A percentile compares a stretch with the other conserved stretches of the same genome.
These are phyloP conservation scores for Anoplophora glabripennis DNA, from an alignment of 1,140 invertebrate species.

Conservation along the genomic window DNA sequence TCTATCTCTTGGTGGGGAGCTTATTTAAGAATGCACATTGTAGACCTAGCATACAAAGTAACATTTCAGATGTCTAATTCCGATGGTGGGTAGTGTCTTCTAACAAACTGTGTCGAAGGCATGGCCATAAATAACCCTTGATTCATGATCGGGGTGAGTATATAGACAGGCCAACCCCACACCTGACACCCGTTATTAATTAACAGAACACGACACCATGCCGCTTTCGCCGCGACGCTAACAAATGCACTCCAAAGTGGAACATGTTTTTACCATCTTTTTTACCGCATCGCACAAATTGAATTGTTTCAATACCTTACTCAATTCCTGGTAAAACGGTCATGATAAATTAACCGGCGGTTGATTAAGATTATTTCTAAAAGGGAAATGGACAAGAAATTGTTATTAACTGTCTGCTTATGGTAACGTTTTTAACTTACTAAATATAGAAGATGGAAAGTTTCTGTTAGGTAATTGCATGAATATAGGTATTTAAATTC, in stretches of 20 bases:
- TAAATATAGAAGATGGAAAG: no score
- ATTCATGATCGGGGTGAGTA: conserved; percentile 23
- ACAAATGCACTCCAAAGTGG: conserved; percentile 19
- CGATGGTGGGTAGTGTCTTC: not conserved
- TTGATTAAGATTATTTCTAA: no score
- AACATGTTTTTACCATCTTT: conserved; percentile 9
- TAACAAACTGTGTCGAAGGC: conserved; percentile 7
- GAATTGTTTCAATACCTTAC: conserved; percentile 2
- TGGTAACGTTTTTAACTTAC: no score
- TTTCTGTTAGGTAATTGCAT: no score
- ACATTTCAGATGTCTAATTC: no score
- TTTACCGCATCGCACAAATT: conserved; percentile 1
- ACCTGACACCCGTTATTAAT: conserved; percentile 27
- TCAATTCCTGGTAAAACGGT: not conserved
- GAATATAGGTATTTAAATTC: no score
- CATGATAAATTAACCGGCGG: no score
- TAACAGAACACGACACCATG: conserved; percentile 18
- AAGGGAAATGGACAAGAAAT: no score
- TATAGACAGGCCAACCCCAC: conserved; percentile 4
- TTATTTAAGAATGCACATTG: no score
- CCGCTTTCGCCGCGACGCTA: conserved; percentile 16
- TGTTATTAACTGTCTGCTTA: no score
- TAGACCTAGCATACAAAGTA: no score
- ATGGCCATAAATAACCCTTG: conserved; percentile 25
- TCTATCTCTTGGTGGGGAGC: no score